These are phyloP conservation scores for Chelonus formosanus DNA, from an alignment of 2,888 invertebrate genomes.

Conservation along the genomic window DNA sequence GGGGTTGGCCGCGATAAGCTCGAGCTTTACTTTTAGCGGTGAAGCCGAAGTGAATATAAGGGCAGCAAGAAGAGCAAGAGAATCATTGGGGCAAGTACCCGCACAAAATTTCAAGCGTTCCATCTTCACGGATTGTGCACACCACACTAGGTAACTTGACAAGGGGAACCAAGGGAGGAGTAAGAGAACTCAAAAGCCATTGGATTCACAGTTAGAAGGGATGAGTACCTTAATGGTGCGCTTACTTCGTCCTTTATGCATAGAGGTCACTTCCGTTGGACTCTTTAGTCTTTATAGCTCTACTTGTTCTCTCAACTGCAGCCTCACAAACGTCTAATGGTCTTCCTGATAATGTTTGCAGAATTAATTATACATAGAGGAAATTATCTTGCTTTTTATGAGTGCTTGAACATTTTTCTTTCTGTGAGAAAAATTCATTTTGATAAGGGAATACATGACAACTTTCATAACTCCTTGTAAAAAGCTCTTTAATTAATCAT, in stretches of 20 bases:
- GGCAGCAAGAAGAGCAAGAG: conserved; percentile 17
- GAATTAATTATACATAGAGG: too few species aligned
- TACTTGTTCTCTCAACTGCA: too few species aligned
- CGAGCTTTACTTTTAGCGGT: conserved; percentile 6
- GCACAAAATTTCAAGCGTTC: conserved; percentile 31
- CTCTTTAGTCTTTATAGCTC: too few species aligned
- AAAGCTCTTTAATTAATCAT: too few species aligned
- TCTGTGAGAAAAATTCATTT: too few species aligned
- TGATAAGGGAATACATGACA: too few species aligned
- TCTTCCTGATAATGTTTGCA: too few species aligned
- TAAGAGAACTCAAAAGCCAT: conserved; percentile 25
- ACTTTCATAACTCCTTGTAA: too few species aligned
- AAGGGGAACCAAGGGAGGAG: background rate
- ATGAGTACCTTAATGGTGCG: conserved; percentile 22
- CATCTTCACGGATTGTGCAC: conserved; percentile 16
- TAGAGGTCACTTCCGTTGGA: background rate
- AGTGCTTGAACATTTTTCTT: too few species aligned
- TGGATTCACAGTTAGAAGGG: conserved; percentile 20
- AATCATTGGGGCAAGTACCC: conserved; percentile 16
- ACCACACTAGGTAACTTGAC: conserved; percentile 24
- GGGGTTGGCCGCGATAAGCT: conserved; percentile 25
- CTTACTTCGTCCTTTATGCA: conserved; percentile 14
- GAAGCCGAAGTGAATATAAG: conserved; percentile 10
- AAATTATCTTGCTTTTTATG: too few species aligned
- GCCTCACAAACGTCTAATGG: too few species aligned